A percentile compares a stretch with the other conserved stretches of the same genome.
Evolutionary conservation across 2,797 vertebrate genomes (phyloP).

Genomic region (Aselliscus stoliczkanus): DNA sequence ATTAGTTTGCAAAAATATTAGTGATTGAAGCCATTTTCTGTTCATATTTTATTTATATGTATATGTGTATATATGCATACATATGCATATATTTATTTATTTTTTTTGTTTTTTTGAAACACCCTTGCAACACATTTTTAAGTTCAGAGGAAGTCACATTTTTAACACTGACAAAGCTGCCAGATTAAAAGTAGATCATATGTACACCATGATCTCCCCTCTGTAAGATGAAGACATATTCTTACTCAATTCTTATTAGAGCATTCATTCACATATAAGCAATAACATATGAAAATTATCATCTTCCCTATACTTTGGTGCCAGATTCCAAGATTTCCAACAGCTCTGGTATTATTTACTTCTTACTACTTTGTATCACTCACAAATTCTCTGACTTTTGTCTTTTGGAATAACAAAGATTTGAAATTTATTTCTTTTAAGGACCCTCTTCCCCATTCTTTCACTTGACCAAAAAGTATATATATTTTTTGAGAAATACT

Average conservation of each 20-base stretch:
- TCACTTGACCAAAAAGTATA: neutral
- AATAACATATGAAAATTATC: conserved; percentile 77
- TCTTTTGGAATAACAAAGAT: neutral
- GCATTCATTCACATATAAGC: conserved; percentile 66
- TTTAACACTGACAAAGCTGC: conserved; percentile 67
- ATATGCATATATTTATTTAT: conserved; percentile 74
- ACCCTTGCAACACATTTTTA: conserved; percentile 62
- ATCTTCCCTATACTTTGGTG: conserved; percentile 63
- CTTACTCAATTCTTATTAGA: conserved; percentile 78
- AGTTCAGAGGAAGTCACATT: conserved; percentile 59
- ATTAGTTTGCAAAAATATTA: conserved; percentile 84
- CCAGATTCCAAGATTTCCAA: conserved; percentile 71
- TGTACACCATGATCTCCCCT: conserved; percentile 58
- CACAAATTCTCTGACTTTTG: conserved; percentile 56
- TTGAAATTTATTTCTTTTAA: conserved; percentile 39
- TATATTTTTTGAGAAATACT: conserved; percentile 5
- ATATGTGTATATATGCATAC: neutral
- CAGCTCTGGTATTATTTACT: conserved; percentile 41
- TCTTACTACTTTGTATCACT: conserved; percentile 59
- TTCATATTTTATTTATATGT: conserved; percentile 84
- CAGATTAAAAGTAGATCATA: conserved; percentile 71
- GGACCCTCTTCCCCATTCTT: neutral
- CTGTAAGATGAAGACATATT: conserved; percentile 65
- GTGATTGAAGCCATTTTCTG: conserved; percentile 78
- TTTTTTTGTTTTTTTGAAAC: conserved; percentile 51